Percentiles rank a stretch among this genome's conserved stretches.
Conservation (phyloP, 2,797 vertebrate species). For the Lithobates sylvaticus region DNA sequence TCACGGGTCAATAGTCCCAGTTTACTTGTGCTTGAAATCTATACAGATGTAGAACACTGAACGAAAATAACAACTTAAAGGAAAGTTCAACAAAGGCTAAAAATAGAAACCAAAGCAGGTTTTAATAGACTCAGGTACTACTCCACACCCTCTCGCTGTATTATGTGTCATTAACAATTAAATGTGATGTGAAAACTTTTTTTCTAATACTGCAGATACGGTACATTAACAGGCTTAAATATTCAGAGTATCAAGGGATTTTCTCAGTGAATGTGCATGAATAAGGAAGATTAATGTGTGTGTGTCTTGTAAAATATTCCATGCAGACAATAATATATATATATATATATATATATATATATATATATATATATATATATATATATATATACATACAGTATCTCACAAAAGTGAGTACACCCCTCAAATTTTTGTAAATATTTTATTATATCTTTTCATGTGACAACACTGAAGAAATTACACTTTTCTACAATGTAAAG, state of each 20-base stretch:
- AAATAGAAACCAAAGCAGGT: constrained; percentile 70
- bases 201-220: constrained; percentile 64
- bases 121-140: constrained; percentile 57
- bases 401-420: too few relatives aligned
- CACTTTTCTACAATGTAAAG: too few relatives aligned
- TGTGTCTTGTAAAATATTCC: too few relatives aligned
- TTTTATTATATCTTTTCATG: too few relatives aligned
- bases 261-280: constrained; percentile 13
- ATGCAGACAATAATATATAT: too few relatives aligned
- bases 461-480: too few relatives aligned
- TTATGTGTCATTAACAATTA: constrained; percentile 70
- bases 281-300: neutral
- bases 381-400: too few relatives aligned
- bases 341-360: too few relatives aligned
- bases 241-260: constrained; percentile 62
- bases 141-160: constrained; percentile 69
- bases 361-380: too few relatives aligned
- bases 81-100: constrained; percentile 74
- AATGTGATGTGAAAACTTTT: constrained; percentile 68
- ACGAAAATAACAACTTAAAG: constrained; percentile 74
- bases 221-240: constrained; percentile 67
- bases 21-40: constrained; percentile 22
- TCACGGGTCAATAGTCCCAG: neutral
- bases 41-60: constrained; percentile 66
- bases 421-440: too few relatives aligned